These are phyloP conservation scores for Malurus elegans DNA, from an alignment of 2,113 vertebrate species.

Conservation along the genomic window DNA sequence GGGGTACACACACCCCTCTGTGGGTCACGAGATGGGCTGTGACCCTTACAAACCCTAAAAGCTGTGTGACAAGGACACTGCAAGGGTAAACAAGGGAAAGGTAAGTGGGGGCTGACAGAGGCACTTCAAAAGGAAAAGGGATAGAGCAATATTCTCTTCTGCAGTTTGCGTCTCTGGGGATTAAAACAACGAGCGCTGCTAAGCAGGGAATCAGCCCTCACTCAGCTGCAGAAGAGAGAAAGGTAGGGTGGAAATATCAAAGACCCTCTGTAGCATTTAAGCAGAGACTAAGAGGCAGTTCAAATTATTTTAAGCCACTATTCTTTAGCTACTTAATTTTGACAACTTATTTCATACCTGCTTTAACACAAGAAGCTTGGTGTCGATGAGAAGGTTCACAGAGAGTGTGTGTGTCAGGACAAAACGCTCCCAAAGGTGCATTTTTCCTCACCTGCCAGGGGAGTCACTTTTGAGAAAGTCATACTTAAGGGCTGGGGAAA, in stretches of 20 bases:
- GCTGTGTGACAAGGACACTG: neutral
- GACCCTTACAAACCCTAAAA: neutral
- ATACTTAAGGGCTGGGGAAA: neutral
- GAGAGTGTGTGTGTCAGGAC: neutral
- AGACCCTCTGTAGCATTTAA: neutral
- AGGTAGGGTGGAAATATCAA: neutral
- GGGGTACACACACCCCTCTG: neutral
- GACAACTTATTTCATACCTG: conserved; percentile 25
- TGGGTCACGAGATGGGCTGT: neutral
- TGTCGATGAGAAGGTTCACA: neutral
- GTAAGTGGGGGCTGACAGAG: neutral
- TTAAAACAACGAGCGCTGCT: conserved; percentile 1
- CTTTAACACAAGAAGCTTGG: conserved; percentile 13
- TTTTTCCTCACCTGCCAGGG: neutral
- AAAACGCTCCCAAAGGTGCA: neutral
- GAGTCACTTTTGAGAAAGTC: neutral
- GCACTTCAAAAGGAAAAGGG: neutral
- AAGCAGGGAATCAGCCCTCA: neutral
- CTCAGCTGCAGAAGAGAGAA: neutral
- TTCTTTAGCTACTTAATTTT: neutral
- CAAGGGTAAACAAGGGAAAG: neutral
- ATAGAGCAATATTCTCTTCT: neutral
- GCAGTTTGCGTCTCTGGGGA: neutral
- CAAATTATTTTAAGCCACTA: conserved; percentile 11
- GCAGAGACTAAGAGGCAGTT: neutral